A percentile compares a stretch with the other conserved stretches of the same genome.
Evolutionary conservation across 2,888 invertebrate species (phyloP).

Genomic region (Trichopria drosophilae): DNA sequence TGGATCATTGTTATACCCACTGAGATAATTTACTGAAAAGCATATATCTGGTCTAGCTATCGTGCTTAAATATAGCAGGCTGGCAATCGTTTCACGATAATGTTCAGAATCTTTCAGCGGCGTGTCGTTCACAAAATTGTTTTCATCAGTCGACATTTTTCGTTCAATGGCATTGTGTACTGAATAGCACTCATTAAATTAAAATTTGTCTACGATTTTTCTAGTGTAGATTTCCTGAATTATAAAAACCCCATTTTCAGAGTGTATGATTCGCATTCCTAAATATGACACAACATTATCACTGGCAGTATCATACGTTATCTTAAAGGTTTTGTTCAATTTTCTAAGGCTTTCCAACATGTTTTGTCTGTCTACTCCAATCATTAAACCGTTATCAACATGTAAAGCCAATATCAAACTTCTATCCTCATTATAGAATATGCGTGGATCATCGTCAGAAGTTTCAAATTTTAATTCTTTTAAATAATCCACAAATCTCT

Average conservation of each 20-base stretch:
- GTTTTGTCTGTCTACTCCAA: conserved; percentile 24
- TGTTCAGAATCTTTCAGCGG: conserved; percentile 13
- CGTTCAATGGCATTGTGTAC: conserved; percentile 40
- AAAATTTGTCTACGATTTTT: conserved; percentile 33
- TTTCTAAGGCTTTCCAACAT: conserved; percentile 32
- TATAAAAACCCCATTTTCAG: conserved; percentile 35
- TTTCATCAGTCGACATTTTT: conserved; percentile 38
- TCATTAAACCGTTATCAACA: conserved; percentile 39
- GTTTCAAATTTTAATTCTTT: conserved; percentile 32
- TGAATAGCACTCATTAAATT: conserved; percentile 20
- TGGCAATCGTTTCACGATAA: conserved; percentile 36
- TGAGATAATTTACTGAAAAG: conserved; percentile 41
- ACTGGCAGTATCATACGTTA: conserved; percentile 26
- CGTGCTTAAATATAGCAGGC: conserved; percentile 32
- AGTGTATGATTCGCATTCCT: conserved; percentile 37
- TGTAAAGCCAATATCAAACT: conserved; percentile 30
- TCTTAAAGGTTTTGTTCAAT: conserved; percentile 31
- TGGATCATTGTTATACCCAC: no score
- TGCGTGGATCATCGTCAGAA: conserved; percentile 41
- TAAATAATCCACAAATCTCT: conserved; percentile 35
- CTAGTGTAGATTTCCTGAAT: conserved; percentile 37
- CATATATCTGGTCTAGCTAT: conserved; percentile 28
- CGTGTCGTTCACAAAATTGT: conserved; percentile 32
- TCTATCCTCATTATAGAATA: conserved; percentile 37
- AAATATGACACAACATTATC: conserved; percentile 32